Base-by-base conservation (phyloP, 2,888 invertebrate species). In the Sepioteuthis lessoniana region DNA sequence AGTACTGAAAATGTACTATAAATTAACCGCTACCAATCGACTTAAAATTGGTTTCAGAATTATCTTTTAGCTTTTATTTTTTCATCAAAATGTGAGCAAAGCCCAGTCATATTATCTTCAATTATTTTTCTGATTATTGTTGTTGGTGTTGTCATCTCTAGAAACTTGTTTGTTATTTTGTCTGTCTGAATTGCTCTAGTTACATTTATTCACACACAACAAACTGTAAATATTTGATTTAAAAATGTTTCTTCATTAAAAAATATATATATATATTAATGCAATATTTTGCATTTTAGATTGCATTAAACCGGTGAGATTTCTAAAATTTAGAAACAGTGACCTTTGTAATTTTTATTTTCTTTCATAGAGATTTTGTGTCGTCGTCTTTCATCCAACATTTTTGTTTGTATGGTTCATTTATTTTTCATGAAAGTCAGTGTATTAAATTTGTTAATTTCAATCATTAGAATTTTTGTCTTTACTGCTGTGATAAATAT, bases 271-370 rank as follows among this genome's bases (percentile, higher is more conserved):
- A 5, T 42, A 35, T 76, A 76, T 13, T 76, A 76, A 76, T 76
- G 76, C 76, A 76, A n/a, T n/a, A 76, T n/a, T 76, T 76, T 76
- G 28, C 76, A 35, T 76, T 76, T 10, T 76, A 76, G n/a, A 76
- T 76, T 76, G 76, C 76, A 76, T 76, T 76, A 76, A 76, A 76
- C 76, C 76, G 76, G 76, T 76, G 76, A 76, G 76, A n/a, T 76
- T 76, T 76, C 76, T 76, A 76, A 76, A 76, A 76, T 76, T 76
- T 76, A 76, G 76, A 76, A 76, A 76, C 76, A 76, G 76, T 55
- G 55, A 55, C 55, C 5, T 19, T 13, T 60, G 25, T n/a, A n/a
- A 10, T 76, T n/a, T 76, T 13, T n/a, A 13, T 13, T n/a, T 21
- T n/a, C 5, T 76, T n/a, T 76, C n/a, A 21, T 76, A 35, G 76